Evolutionary conservation across 2,113 vertebrate genomes (phyloP), one percentile per base, ranked within the genome.

Genomic region (Nematolebias whitei): DNA sequence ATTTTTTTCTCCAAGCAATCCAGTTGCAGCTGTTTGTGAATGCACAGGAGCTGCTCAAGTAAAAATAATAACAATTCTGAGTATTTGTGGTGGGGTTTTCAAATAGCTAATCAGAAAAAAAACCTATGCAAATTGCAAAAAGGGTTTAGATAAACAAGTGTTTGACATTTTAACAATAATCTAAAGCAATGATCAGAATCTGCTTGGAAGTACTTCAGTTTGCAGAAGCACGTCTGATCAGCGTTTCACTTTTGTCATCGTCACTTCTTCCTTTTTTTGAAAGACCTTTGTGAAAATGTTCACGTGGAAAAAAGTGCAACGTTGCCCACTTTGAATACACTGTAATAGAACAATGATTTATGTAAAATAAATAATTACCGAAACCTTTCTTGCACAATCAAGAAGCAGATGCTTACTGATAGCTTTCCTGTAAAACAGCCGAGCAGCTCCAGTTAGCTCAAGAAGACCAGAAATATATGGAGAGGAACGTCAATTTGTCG

Each of bases 401-500:
- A n/a, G 20, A 19, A 20, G 24, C n/a, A 40, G 52, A 43, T 69
- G 14, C 29, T 58, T 7, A 0, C 52, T 55, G 41, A 55, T 38
- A 35, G 43, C 38, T 50, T 51, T 64, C 22, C 43, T 35, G 12
- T 56, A 16, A 69, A 55, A 45, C 14, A 45, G 22, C 20, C 38
- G 10, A 38, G 22, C 16, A 56, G 24, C 49, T 14, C 18, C 40
- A 22, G 14, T 45, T n/a, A 53, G 35, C 16, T 23, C 26, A n/a
- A 16, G 12, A 60, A 47, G 23, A 22, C 8, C 2, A 22, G 32
- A 40, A 40, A 60, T 32, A 22, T n/a, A 44, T 35, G 23, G 49
- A 35, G 40, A n/a, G 41, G 9, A 18, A 32, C 38, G 40, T 49
- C 41, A 15, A 41, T 22, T 12, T 29, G 35, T 74, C 48, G 20